phyloP scores from a whole-genome alignment of 2,113 vertebrate genomes.

The Labeo catla region DNA sequence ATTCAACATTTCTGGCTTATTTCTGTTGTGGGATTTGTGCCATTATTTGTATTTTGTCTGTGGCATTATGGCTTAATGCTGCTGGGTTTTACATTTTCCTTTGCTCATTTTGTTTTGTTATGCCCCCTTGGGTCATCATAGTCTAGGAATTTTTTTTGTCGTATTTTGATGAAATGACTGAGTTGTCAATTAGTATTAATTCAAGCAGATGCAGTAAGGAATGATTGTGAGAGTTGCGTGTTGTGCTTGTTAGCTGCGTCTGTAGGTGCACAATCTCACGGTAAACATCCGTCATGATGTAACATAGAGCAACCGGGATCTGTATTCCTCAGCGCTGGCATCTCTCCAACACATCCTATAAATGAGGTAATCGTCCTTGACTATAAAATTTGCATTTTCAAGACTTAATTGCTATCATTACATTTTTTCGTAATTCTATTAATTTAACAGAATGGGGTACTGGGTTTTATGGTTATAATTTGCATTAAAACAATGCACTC shows the following conservation, averaged over 20 bases:
- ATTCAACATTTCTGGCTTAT: not conserved
- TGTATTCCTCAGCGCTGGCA: constrained; percentile 99
- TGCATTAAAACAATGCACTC: constrained; percentile 98
- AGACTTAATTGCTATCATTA: constrained; percentile 99
- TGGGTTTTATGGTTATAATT: constrained; percentile 99
- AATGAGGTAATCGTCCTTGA: constrained; percentile 99
- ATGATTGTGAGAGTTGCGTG: not conserved
- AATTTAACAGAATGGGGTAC: constrained; percentile 99
- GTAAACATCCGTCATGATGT: constrained; percentile 97
- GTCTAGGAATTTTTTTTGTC: not conserved
- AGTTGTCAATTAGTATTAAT: constrained; percentile 18
- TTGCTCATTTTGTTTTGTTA: constrained; percentile 3
- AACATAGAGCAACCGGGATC: constrained; percentile 95
- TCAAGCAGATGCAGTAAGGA: not conserved
- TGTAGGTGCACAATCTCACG: constrained; percentile 81
- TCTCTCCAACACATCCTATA: constrained; percentile 97
- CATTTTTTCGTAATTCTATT: constrained; percentile 99
- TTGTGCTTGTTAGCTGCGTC: constrained; percentile 46
- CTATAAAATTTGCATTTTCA: constrained; percentile 99
- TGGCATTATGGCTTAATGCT: not conserved
- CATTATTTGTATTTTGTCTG: not conserved
- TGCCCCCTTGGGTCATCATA: not conserved
- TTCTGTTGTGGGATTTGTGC: not conserved
- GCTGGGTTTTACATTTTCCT: not conserved
- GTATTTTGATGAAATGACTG: not conserved